These are phyloP conservation scores for Strigamia crassipes DNA, from an alignment of 2,888 invertebrate genomes.

Conservation along the genomic window DNA sequence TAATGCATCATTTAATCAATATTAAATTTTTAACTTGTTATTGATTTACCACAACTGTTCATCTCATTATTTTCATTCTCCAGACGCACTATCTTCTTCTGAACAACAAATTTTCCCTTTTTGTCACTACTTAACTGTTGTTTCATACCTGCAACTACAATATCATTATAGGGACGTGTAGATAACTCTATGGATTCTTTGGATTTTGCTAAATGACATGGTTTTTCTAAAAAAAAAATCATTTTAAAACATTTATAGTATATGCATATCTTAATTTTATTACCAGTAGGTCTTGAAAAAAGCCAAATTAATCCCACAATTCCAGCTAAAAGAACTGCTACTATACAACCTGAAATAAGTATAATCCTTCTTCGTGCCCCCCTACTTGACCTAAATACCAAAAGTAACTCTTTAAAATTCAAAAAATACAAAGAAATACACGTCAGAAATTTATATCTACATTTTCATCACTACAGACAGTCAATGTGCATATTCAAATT, in stretches of 20 bases:
- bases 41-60: neutral
- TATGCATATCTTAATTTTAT: neutral
- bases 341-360: neutral
- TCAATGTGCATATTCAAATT: conserved; percentile 1
- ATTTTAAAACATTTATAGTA: neutral
- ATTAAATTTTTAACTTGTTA: neutral
- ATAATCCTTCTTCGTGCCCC: neutral
- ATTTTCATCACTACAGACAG: neutral
- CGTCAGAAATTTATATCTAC: neutral
- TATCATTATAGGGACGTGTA: neutral
- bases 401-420: neutral
- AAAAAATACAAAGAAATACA: neutral
- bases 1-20: neutral
- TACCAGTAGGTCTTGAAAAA: neutral
- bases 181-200: neutral
- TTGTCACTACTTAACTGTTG: neutral
- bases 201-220: neutral
- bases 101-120: neutral
- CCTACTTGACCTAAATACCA: neutral
- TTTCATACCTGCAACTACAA: neutral
- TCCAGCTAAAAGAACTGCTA: conserved; percentile 8
- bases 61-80: neutral
- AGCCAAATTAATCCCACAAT: neutral
- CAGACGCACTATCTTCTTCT: neutral
- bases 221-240: neutral